Conservation (phyloP, 1,140 invertebrate species). For the Drosophila albomicans region DNA sequence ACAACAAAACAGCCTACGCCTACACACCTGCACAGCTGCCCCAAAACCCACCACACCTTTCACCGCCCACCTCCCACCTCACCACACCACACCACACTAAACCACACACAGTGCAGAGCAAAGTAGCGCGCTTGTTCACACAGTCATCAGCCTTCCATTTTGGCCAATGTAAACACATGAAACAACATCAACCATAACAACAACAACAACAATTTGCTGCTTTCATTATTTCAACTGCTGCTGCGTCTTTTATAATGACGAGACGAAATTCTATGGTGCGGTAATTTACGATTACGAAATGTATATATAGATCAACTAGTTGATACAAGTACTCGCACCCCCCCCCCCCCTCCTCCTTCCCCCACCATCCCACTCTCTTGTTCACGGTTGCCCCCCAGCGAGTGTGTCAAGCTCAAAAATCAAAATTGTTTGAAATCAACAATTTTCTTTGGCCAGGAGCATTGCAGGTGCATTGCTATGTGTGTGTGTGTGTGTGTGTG, state of each 20-base stretch:
- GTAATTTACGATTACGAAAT: conserved; percentile 80
- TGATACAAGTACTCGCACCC: conserved; percentile 1
- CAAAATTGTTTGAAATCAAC: conserved; percentile 36
- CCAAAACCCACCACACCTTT: conserved; percentile 8
- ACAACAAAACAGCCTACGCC: conserved; percentile 52
- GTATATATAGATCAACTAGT: conserved; percentile 48
- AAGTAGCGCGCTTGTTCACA: conserved; percentile 31
- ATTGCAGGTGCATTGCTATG: conserved; percentile 23
- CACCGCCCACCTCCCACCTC: not conserved
- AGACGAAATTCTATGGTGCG: conserved; percentile 66
- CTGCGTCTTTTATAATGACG: conserved; percentile 59
- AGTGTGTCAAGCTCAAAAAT: conserved; percentile 47
- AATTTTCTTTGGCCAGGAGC: conserved; percentile 7
- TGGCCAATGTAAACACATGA: conserved; percentile 56
- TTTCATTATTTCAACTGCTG: conserved; percentile 52
- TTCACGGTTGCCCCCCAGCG: not conserved
- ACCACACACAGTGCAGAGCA: not conserved
- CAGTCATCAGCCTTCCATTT: conserved; percentile 47
- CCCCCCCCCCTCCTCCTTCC: not conserved
- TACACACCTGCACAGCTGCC: conserved; percentile 34
- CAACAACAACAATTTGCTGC: conserved; percentile 50
- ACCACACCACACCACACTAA: not conserved
- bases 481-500: conserved; percentile 17
- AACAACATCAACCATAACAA: conserved; percentile 20
- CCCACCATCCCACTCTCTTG: no score